These are phyloP conservation scores for Nemoura dubitans DNA, from an alignment of 2,888 invertebrate species.

Conservation along the genomic window DNA sequence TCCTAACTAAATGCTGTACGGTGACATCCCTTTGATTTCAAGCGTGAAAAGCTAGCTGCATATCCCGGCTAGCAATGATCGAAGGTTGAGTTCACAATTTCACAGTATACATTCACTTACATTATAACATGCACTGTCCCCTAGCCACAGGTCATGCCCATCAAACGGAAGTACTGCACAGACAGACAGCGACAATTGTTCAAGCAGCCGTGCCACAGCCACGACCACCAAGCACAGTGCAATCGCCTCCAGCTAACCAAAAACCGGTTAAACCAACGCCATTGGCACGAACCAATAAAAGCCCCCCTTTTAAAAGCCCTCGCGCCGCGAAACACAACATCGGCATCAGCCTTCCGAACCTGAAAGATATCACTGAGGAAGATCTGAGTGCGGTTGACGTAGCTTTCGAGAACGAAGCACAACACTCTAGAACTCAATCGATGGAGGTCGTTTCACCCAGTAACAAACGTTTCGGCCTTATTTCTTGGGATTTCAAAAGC, in stretches of 20 bases:
- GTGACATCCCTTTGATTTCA: too few species aligned
- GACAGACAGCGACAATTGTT: not conserved
- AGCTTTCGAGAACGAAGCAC: not conserved
- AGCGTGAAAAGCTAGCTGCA: too few species aligned
- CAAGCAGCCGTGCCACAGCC: not conserved
- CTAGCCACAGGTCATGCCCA: not conserved
- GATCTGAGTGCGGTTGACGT: not conserved
- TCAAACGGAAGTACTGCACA: not conserved
- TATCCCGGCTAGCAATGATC: too few species aligned
- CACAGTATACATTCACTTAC: too few species aligned
- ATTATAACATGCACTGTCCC: not conserved
- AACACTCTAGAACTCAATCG: not conserved
- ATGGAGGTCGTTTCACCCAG: not conserved
- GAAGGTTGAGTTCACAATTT: too few species aligned
- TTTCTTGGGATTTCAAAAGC: slow-evolving; percentile 7
- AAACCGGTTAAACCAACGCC: slow-evolving; percentile 15
- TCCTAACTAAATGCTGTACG: too few species aligned
- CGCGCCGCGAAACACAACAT: slow-evolving; percentile 16
- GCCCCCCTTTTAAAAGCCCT: not conserved
- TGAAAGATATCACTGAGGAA: slow-evolving; percentile 21
- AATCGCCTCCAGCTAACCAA: not conserved
- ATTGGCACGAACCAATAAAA: not conserved
- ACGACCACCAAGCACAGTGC: not conserved
- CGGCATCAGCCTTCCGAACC: slow-evolving; percentile 21
- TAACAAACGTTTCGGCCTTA: not conserved